phyloP scores from a whole-genome alignment of 1,140 invertebrate genomes.

The Grapholita molesta region DNA sequence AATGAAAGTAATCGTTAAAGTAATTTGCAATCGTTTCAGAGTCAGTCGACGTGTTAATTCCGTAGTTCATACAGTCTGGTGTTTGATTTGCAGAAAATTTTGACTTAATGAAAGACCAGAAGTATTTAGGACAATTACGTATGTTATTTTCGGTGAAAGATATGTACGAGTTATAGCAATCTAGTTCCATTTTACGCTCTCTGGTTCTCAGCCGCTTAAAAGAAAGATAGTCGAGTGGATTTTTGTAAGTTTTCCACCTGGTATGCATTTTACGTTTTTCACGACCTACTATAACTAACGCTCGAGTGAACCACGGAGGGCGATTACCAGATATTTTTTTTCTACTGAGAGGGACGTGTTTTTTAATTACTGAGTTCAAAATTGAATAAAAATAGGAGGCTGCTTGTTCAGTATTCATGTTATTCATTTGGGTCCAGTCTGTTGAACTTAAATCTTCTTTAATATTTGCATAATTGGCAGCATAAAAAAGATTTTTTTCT shows the following conservation, averaged over 20 bases:
- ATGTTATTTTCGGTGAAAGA: not conserved
- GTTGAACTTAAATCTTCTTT: not conserved
- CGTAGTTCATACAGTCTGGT: not conserved
- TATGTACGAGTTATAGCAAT: not conserved
- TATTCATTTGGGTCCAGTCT: not conserved
- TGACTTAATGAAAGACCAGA: slow-evolving; percentile 13
- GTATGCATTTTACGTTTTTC: not conserved
- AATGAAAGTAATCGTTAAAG: not conserved
- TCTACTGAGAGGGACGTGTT: not conserved
- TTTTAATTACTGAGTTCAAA: not conserved
- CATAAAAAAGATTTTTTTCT: not conserved
- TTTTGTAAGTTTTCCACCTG: not conserved
- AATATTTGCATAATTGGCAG: not conserved
- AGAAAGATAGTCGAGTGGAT: not conserved
- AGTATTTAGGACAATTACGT: not conserved
- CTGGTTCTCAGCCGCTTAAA: not conserved
- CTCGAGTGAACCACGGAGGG: not conserved
- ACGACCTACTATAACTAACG: not conserved
- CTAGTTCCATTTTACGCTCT: not conserved
- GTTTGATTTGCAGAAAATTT: not conserved
- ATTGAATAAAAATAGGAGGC: not conserved
- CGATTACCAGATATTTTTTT: not conserved
- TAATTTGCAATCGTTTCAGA: not conserved
- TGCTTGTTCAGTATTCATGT: not conserved
- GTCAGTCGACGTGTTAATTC: not conserved